A percentile compares a stretch with the other conserved stretches of the same genome.
Evolutionary conservation across 64 coral and sea anemone genomes (phyloP).

Genomic region (Pocillopora verrucosa): DNA sequence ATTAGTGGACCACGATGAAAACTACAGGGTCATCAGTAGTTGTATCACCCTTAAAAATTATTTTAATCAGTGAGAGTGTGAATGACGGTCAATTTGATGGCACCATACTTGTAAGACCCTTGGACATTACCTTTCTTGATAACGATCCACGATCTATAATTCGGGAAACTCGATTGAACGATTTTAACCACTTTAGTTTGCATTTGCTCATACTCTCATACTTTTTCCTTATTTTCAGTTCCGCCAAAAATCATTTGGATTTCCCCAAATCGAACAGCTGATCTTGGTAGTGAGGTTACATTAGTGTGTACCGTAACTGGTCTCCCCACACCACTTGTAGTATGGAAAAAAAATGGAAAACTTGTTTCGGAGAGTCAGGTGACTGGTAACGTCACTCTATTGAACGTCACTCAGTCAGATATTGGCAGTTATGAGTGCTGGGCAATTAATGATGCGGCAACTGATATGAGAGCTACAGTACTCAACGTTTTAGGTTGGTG

Average conservation of each 20-base stretch:
- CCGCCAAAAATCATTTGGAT: constrained; percentile 42
- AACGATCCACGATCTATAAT: too few relatives aligned
- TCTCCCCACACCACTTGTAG: constrained; percentile 9
- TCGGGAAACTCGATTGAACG: background rate
- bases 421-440: constrained; percentile 15
- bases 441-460: background rate
- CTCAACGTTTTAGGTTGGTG: background rate
- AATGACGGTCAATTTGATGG: too few relatives aligned
- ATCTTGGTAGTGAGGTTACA: constrained; percentile 3
- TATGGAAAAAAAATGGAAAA: constrained; percentile 37
- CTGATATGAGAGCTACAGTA: background rate
- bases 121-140: too few relatives aligned
- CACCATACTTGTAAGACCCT: too few relatives aligned
- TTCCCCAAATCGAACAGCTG: constrained; percentile 45
- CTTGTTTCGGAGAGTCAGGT: background rate
- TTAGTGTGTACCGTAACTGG: constrained; percentile 42
- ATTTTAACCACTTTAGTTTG: background rate
- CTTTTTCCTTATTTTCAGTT: constrained; percentile 32
- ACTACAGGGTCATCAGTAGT: too few relatives aligned
- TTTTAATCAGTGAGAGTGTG: too few relatives aligned
- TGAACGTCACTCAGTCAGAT: background rate
- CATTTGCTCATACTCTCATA: background rate
- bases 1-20: too few relatives aligned
- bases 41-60: too few relatives aligned
- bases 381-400: constrained; percentile 8